Evolutionary conservation across 2,113 vertebrate species (phyloP).

Genomic region (Paramormyrops kingsleyae): DNA sequence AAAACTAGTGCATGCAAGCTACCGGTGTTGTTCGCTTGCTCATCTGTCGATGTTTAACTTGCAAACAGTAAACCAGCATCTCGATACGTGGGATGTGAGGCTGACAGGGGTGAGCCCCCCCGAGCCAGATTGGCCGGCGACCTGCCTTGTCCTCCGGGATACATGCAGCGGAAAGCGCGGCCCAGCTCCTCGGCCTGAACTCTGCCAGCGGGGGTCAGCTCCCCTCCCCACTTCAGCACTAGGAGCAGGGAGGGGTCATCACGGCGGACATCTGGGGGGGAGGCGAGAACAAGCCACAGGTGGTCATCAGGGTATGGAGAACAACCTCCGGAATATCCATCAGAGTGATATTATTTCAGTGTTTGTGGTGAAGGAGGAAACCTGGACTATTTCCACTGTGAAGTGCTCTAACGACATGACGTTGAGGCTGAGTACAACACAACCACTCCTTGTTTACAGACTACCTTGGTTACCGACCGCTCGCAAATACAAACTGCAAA

Average conservation of each 20-base stretch:
- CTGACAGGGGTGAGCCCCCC: neutral
- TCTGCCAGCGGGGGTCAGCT: conserved; percentile 79
- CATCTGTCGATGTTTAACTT: neutral
- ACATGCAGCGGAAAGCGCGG: conserved; percentile 84
- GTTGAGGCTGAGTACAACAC: no score
- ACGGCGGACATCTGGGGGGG: conserved; percentile 64
- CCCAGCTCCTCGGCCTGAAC: conserved; percentile 85
- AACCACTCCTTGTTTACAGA: neutral
- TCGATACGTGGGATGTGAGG: neutral
- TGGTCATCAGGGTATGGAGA: neutral
- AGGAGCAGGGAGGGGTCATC: conserved; percentile 78
- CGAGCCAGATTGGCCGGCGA: neutral
- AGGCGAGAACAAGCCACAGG: conserved; percentile 23
- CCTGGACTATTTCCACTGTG: neutral
- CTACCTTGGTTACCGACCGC: no score
- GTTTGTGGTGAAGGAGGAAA: neutral
- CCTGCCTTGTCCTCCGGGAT: conserved; percentile 84
- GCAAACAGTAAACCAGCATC: neutral
- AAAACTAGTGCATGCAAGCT: no score
- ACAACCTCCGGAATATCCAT: neutral
- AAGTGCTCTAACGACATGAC: neutral
- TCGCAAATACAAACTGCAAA: no score
- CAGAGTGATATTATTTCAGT: neutral
- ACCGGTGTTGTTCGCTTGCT: neutral
- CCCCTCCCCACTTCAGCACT: conserved; percentile 86